Evolutionary conservation across 2,888 invertebrate species (phyloP), one percentile per base, ranked within the genome.

Genomic region (Willowsia nigromaculata): DNA sequence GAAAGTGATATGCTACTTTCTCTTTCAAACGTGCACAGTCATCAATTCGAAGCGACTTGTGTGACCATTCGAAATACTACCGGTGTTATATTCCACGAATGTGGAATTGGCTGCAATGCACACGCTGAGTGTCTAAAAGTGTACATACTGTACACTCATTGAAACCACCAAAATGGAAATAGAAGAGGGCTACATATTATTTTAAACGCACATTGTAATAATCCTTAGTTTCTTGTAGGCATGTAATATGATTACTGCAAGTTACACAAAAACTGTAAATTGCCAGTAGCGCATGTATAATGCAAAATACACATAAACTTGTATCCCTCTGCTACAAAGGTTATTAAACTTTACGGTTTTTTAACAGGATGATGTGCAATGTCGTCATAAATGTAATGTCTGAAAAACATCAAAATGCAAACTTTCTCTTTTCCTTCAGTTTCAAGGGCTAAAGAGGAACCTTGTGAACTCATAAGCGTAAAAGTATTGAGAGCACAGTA

Each of bases 291-390:
- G 4, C 15, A 30, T 62, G 62, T 15, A 30, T 30, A 62, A 30
- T 62, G 13, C 1, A 27, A 62, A 62, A 30, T 33, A 62, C 22
- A 30, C 18, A 40, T 37, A 37, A 25, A 37, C 11, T 7, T n/a
- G n/a, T n/a, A n/a, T n/a, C n/a, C 43, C 27, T 18, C n/a, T 25
- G 22, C 25, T 59, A 15, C 25, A 56, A 53, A 80, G 80, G 80
- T 80, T 80, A 56, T 80, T 80, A 80, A 80, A 80, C 80, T 80
- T 80, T 80, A 30, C 76, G 18, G 53, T 78, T 78, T 78, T 74
- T 78, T 78, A 78, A 50, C 80, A 50, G 37, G 33, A 56, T 56
- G 53, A 80, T 56, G 37, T 80, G 80, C 80, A 80, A 80, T 80
- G 18, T 80, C 33, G 37, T 56, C 80, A 80, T 53, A 80, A 80